Base-by-base conservation (phyloP, 1,140 invertebrate genomes). In the Pantala flavescens region DNA sequence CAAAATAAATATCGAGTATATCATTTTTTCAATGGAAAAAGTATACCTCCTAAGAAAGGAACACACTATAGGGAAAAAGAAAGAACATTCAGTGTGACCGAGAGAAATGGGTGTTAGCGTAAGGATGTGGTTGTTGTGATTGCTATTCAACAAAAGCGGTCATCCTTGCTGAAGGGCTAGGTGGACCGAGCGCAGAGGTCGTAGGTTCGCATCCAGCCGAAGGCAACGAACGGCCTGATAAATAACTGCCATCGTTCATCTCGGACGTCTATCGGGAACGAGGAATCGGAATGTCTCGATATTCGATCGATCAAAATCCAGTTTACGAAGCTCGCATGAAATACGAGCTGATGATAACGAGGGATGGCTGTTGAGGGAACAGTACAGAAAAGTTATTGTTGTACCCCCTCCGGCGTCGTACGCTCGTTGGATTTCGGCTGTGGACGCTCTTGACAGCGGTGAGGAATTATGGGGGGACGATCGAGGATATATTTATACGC, bases 251-350 rank as follows among this genome's bases (percentile, higher is more conserved):
- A 63, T 63, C 49, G 49, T 12, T 63, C 49, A 63, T 21, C 14
- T 63, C 49, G 49, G n/a, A 21, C 49, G 12, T 63, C 12, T 12
- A 63, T 36, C 28, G 3, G 49, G 49, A 63, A 19, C 12, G 49
- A 19, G 49, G 14, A 63, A 63, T 63, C 49, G 14, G 49, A 21
- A 63, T 63, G 49, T 12, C 49, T 63, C 49, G 49, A 21, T 21
- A 63, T 63, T 63, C 49, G n/a, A 63, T 63, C 49, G 49, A 63
- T 63, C 49, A 63, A 63, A 63, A 63, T 63, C 49, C 49, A 63
- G n/a, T 63, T 63, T 63, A 21, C 49, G n/a, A 63, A 63, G 3
- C n/a, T 16, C 49, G 49, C 49, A 19, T 63, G 49, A 63, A 63
- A 63, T 63, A 63, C 49, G 49, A 63, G 49, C 49, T 63, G 49